Conservation (phyloP, 2,797 vertebrate species). For the Sebastes nivosus region DNA sequence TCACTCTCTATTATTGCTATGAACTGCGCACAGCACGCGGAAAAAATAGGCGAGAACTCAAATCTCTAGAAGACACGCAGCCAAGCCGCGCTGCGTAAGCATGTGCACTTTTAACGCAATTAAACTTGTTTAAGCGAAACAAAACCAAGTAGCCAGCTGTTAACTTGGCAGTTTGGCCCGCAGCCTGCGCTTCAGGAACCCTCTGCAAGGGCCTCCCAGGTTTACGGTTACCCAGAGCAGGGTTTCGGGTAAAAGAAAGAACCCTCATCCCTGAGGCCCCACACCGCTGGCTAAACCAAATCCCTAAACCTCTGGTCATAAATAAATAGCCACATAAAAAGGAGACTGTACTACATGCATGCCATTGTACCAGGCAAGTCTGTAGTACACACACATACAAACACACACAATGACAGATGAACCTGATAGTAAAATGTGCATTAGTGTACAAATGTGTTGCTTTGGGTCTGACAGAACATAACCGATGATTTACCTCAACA, state of each 20-base stretch:
- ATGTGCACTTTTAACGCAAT: no score
- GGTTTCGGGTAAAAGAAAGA: slow-evolving; percentile 12
- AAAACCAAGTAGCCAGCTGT: not conserved
- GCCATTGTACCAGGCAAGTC: not conserved
- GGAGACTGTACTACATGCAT: not conserved
- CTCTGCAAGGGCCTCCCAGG: slow-evolving; percentile 11
- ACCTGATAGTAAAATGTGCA: not conserved
- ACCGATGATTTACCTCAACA: not conserved
- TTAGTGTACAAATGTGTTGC: not conserved
- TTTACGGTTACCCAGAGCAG: slow-evolving; percentile 33
- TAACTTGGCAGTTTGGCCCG: not conserved
- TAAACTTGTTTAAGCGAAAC: no score
- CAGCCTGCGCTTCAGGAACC: not conserved
- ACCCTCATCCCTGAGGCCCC: slow-evolving; percentile 1
- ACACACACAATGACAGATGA: not conserved
- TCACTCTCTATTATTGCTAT: rapidly evolving
- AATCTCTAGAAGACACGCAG: no score
- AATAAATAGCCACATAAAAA: slow-evolving; percentile 9
- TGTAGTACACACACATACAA: not conserved
- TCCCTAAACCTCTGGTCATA: not conserved
- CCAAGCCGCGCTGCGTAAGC: no score
- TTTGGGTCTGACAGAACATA: not conserved
- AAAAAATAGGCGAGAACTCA: no score
- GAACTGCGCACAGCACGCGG: no score
- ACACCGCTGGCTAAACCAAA: not conserved